Evolutionary conservation across 2,797 vertebrate species (phyloP).

Genomic region (Neostethus bicornis): DNA sequence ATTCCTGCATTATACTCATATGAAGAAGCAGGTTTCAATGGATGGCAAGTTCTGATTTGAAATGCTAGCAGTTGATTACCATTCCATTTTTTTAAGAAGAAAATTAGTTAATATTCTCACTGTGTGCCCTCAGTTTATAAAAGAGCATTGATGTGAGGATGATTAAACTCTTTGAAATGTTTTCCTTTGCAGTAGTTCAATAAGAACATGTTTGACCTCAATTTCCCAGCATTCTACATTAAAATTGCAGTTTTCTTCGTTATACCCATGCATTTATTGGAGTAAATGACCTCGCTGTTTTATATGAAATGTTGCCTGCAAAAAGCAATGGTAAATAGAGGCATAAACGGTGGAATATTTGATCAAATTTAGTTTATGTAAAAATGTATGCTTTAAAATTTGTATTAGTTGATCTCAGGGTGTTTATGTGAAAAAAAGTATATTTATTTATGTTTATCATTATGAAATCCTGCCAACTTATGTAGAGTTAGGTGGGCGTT

Average conservation of each 20-base stretch:
- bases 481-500: too few relatives aligned
- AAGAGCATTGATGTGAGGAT: conserved; percentile 8
- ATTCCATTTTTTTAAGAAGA: conserved; percentile 36
- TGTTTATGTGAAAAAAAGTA: too few relatives aligned
- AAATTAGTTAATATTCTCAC: conserved; percentile 8
- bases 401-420: too few relatives aligned
- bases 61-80: conserved; percentile 8
- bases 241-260: background rate
- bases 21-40: conserved; percentile 23
- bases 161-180: conserved; percentile 4
- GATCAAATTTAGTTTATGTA: too few relatives aligned
- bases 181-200: background rate
- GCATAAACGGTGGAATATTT: too few relatives aligned
- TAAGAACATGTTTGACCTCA: background rate
- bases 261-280: background rate
- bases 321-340: too few relatives aligned
- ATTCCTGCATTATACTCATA: conserved; percentile 19
- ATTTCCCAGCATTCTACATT: background rate
- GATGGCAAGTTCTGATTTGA: conserved; percentile 18
- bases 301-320: background rate
- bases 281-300: background rate
- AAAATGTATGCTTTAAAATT: too few relatives aligned
- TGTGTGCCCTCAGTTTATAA: conserved; percentile 13
- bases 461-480: too few relatives aligned
- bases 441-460: too few relatives aligned